Percentiles rank a stretch among this genome's conserved stretches.
phyloP scores from a whole-genome alignment of 2,888 invertebrate genomes.

The Drosophila niveifrons region DNA sequence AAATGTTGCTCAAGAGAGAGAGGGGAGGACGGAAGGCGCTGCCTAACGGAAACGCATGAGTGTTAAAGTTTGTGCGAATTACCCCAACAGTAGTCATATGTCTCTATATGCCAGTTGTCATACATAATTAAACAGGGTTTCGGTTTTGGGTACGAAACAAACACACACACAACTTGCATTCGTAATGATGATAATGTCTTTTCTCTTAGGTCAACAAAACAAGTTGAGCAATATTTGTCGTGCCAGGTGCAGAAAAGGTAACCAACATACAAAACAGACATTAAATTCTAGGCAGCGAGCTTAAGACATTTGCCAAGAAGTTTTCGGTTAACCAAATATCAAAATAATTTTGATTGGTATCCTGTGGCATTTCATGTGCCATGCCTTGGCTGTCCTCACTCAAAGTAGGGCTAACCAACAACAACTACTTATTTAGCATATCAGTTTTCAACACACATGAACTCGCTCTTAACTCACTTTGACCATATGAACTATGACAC shows the following conservation, averaged over 20 bases:
- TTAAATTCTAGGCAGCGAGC: not conserved
- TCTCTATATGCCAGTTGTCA: constrained; percentile 72
- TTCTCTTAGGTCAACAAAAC: constrained; percentile 31
- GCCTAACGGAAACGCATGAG: constrained; percentile 26
- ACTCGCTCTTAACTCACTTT: not conserved
- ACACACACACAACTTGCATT: constrained; percentile 44
- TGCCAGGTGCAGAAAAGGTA: constrained; percentile 6
- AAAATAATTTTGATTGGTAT: constrained; percentile 18
- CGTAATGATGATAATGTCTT: constrained; percentile 54
- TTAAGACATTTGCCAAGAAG: not conserved
- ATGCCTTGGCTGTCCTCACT: constrained; percentile 4
- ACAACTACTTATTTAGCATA: not conserved
- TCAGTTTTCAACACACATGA: not conserved
- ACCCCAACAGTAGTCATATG: constrained; percentile 47
- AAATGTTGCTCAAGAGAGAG: constrained; percentile 26
- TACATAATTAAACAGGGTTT: constrained; percentile 64
- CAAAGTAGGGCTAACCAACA: not conserved
- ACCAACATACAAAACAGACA: not conserved
- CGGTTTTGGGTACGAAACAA: constrained; percentile 6
- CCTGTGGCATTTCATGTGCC: not conserved
- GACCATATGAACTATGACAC: constrained; percentile 14
- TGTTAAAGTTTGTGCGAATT: constrained; percentile 44
- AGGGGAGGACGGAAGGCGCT: not conserved
- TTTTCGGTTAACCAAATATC: constrained; percentile 16
- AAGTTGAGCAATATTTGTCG: constrained; percentile 9